Evolutionary conservation across 1,140 invertebrate species (phyloP).

Genomic region (Homalodisca vitripennis): DNA sequence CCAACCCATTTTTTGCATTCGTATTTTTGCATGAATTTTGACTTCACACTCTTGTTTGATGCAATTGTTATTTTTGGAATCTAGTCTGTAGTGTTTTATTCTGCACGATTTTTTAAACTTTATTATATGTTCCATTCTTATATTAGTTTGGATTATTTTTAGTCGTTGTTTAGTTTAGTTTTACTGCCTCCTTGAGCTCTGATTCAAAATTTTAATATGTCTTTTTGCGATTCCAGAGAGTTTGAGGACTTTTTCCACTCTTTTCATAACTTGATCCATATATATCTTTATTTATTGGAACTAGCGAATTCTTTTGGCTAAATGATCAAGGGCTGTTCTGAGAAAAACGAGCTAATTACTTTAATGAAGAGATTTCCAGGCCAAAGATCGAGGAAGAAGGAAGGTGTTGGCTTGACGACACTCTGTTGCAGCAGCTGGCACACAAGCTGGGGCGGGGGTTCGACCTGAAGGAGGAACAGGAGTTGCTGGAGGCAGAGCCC

Average conservation of each 20-base stretch:
- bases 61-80: conserved; percentile 20
- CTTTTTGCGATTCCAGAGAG: no score
- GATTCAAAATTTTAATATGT: neutral
- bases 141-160: neutral
- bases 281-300: no score
- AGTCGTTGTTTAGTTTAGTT: conserved; percentile 17
- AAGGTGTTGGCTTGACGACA: neutral
- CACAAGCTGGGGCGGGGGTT: conserved; percentile 80
- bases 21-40: neutral
- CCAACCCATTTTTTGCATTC: neutral
- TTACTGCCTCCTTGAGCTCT: conserved; percentile 18
- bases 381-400: neutral
- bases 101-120: conserved; percentile 18
- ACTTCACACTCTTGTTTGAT: neutral
- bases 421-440: conserved; percentile 68
- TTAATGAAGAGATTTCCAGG: no score
- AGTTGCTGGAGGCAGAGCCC: conserved; percentile 61
- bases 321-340: no score
- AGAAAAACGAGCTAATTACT: no score
- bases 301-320: no score
- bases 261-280: no score
- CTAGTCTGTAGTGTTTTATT: conserved; percentile 5
- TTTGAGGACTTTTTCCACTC: no score
- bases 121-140: conserved; percentile 1
- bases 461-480: conserved; percentile 80